Base-by-base conservation (phyloP, 2,888 invertebrate species). In the Dryocosmus kuriphilus region DNA sequence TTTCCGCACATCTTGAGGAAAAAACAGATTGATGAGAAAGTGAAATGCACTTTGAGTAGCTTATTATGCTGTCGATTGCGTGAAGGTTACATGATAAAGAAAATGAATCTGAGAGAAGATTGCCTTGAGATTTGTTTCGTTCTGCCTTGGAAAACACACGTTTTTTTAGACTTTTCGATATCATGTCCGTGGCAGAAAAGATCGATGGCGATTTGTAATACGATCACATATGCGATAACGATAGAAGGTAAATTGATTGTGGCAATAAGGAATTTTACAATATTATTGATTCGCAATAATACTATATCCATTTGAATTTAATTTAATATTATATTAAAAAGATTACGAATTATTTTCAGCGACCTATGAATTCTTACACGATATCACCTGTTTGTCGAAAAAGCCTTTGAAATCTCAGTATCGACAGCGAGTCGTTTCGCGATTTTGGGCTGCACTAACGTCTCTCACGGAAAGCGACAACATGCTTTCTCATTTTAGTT, bases 351-450 rank as follows among this genome's bases (percentile, higher is more conserved):
- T 51, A 76, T 73, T 90, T 91, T 60, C 86, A 92, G 95, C 95
- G 41, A 94, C 94, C 1, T 95, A 96, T 87, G 95, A 96, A 86
- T 95, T 96, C 91, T 91, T 96, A 41, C 95, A 96, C 86, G 96
- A 96, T 87, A 94, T 96, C 75, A 95, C 94, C 3, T 95, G 95
- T 83, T 88, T 93, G 61, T 93, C 94, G 79, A 94, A 94, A 85
- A 94, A 94, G 82, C 93, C 93, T 71, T 92, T 94, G 77, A 94
- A 94, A 85, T 95, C 95, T 14, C 92, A 93, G 24, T 95, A 94
- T 87, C 92, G 96, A 63, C 94, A 94, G 85, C 94, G 94, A 22
- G 94, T 95, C 81, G 94, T 95, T 46, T 93, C 94, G 79, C 91
- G 94, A 76, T 95, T 95, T 90, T 94, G 95, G 94, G 92, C 93